A percentile compares a stretch with the other conserved stretches of the same genome.
These are phyloP conservation scores for Manis pentadactyla DNA, from an alignment of 2,797 vertebrate genomes.

Conservation along the genomic window DNA sequence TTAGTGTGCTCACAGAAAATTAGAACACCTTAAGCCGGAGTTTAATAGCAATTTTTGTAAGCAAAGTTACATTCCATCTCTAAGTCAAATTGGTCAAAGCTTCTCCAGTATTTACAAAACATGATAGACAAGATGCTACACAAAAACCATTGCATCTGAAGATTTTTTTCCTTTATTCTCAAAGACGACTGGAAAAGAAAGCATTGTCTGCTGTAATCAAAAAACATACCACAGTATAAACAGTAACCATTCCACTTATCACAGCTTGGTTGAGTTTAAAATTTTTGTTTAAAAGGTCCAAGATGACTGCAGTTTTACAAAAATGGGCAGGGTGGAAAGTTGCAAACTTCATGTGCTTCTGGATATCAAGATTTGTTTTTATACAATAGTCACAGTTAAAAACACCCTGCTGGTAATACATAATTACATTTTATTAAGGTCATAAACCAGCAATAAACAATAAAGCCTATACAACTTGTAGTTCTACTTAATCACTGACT, in stretches of 20 bases:
- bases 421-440: slow-evolving; percentile 99
- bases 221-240: slow-evolving; percentile 98
- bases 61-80: slow-evolving; percentile 99
- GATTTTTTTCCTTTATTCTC: slow-evolving; percentile 92
- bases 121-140: slow-evolving; percentile 96
- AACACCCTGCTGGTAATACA: slow-evolving; percentile 99
- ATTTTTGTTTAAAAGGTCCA: slow-evolving; percentile 94
- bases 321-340: slow-evolving; percentile 96
- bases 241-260: slow-evolving; percentile 97
- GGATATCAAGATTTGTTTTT: slow-evolving; percentile 97
- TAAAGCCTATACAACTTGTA: slow-evolving; percentile 98
- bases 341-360: slow-evolving; percentile 98
- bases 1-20: slow-evolving; percentile 99
- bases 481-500: slow-evolving; percentile 97
- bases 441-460: slow-evolving; percentile 98
- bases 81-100: slow-evolving; percentile 98
- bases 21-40: slow-evolving; percentile 98
- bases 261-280: slow-evolving; percentile 97
- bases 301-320: slow-evolving; percentile 97
- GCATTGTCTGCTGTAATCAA: slow-evolving; percentile 94
- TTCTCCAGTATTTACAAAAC: slow-evolving; percentile 99
- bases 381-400: slow-evolving; percentile 99
- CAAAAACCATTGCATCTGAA: slow-evolving; percentile 95
- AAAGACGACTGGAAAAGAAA: slow-evolving; percentile 96
- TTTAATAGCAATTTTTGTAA: slow-evolving; percentile 98